Evolutionary conservation across 1,140 invertebrate genomes (phyloP).

Genomic region (Bombus superbus): DNA sequence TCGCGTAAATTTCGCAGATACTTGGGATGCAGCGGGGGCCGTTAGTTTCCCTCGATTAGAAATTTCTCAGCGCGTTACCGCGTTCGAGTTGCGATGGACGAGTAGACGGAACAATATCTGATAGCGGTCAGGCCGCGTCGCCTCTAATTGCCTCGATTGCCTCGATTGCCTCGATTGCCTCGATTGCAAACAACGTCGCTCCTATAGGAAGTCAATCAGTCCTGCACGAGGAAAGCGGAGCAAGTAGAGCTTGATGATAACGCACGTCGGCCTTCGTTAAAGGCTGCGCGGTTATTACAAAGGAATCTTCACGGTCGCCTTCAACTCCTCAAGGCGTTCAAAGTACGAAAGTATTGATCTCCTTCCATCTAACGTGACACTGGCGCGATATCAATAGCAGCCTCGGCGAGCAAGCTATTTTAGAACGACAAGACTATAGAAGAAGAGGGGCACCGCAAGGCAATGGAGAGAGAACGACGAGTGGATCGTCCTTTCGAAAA

Average conservation of each 20-base stretch:
- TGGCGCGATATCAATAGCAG: slow-evolving; percentile 63
- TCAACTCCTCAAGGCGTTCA: slow-evolving; percentile 49
- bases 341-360: slow-evolving; percentile 65
- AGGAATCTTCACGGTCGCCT: slow-evolving; percentile 63
- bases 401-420: slow-evolving; percentile 61
- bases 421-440: slow-evolving; percentile 27
- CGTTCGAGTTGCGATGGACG: background rate
- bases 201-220: slow-evolving; percentile 46
- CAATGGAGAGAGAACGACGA: background rate
- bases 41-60: background rate
- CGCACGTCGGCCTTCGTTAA: slow-evolving; percentile 47
- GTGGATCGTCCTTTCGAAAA: no score
- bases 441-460: background rate
- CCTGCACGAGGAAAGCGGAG: slow-evolving; percentile 33
- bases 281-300: slow-evolving; percentile 60
- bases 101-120: no score
- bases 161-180: slow-evolving; percentile 38
- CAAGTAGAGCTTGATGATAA: slow-evolving; percentile 59
- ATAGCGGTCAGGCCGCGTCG: background rate
- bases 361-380: slow-evolving; percentile 43
- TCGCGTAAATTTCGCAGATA: background rate
- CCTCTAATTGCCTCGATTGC: slow-evolving; percentile 52
- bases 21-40: background rate
- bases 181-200: slow-evolving; percentile 37
- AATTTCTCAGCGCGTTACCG: background rate